Evolutionary conservation across 2,113 vertebrate species (phyloP), one percentile per base, ranked within the genome.

Genomic region (Chaetops frenatus): DNA sequence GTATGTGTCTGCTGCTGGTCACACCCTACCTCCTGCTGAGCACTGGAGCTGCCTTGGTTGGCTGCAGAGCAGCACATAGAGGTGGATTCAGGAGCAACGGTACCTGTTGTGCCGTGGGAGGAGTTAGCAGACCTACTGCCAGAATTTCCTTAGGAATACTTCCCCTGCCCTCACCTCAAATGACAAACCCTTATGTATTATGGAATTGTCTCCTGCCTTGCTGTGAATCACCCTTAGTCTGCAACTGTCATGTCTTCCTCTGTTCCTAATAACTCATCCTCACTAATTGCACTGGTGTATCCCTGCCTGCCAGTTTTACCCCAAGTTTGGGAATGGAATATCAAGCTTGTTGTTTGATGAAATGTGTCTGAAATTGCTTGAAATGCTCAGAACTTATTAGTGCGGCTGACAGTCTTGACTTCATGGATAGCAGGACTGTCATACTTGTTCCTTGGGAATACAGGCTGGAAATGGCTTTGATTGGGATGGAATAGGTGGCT

Each of bases 21-120:
- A 18, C 15, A 22, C 65, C 47, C 29, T 69, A 51, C 24, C 21
- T 76, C 12, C 42, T 88, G 28, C 33, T 62, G 42, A 36, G 15
- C 9, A 3, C 38, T 54, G 28, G 47, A 45, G 48, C 74, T 42
- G 3, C 4, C 1, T 11, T 58, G 40, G 20, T n/a, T 78, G 40
- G 2, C 12, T 29, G 48, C 22, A 12, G 50, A 65, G 40, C 53
- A 61, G 23, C 51, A 21, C 29, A 21, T 0, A 0, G 17, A 22
- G 1, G 4, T 18, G 25, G 11, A 33, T 89, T 66, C 38, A 33
- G 64, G 38, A 91, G 38, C 64, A 74, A 27, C 33, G 38, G n/a
- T 45, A 40, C 60, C 22, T 60, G 1, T 23, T 81, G 58, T 73
- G 51, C 48, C 21, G 4, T n/a, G n/a, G 33, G 22, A 83, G 29